A percentile compares a stretch with the other conserved stretches of the same genome.
Evolutionary conservation across 1,140 invertebrate species (phyloP).

Genomic region (Drosophila malerkotliana): DNA sequence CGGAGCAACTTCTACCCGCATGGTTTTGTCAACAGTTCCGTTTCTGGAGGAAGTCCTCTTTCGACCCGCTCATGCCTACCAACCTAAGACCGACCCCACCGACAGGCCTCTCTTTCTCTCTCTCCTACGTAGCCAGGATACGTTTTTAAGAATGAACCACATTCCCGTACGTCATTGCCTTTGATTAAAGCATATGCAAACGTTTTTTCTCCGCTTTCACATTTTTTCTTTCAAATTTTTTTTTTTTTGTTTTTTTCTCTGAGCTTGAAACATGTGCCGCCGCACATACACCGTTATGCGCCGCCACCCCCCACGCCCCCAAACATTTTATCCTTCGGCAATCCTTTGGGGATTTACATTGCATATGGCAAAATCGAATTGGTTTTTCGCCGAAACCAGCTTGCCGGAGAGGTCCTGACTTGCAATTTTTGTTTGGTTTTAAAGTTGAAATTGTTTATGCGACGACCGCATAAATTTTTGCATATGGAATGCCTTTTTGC

Average conservation of each 20-base stretch:
- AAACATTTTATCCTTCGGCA: conserved; percentile 4
- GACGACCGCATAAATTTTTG: conserved; percentile 47
- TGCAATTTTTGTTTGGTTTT: conserved; percentile 47
- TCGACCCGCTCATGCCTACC: conserved; percentile 3
- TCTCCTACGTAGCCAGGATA: conserved; percentile 37
- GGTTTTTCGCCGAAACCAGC: conserved; percentile 40
- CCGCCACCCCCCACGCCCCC: neutral
- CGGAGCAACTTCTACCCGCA: conserved; percentile 35
- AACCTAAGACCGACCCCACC: neutral
- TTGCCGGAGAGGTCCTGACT: conserved; percentile 22
- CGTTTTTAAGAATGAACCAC: conserved; percentile 75
- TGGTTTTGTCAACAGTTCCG: conserved; percentile 64
- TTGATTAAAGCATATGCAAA: conserved; percentile 75
- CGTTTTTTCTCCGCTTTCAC: conserved; percentile 37
- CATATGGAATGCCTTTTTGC: conserved; percentile 49
- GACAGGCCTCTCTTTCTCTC: conserved; percentile 8
- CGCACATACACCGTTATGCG: conserved; percentile 7
- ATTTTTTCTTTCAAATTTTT: conserved; percentile 20
- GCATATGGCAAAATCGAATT: conserved; percentile 61
- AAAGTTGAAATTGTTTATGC: conserved; percentile 57
- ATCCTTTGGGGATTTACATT: conserved; percentile 45
- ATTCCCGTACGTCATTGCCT: conserved; percentile 73
- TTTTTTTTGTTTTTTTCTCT: conserved; percentile 16
- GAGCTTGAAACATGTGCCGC: conserved; percentile 28
- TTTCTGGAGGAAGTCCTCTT: conserved; percentile 33